Evolutionary conservation across 2,797 vertebrate species (phyloP).

Genomic region (Gallinago nigripennis): DNA sequence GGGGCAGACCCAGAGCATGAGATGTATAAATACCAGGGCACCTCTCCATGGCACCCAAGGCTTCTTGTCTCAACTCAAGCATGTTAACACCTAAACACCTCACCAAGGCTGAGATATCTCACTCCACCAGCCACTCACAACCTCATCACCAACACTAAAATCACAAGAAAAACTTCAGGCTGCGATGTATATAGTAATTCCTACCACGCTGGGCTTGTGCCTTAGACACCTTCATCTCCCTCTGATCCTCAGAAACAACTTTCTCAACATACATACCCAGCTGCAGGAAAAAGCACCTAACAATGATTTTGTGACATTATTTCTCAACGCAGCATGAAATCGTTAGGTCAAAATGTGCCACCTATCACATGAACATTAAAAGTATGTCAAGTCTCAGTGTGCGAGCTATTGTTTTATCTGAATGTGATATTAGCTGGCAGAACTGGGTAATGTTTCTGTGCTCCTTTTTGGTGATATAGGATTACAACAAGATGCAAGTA

Average conservation of each 20-base stretch:
- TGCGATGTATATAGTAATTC: neutral
- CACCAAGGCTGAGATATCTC: neutral
- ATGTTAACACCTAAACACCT: neutral
- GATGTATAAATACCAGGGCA: neutral
- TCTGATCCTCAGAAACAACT: slow-evolving; percentile 46
- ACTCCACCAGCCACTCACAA: neutral
- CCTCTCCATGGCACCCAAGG: neutral
- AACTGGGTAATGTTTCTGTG: slow-evolving; percentile 27
- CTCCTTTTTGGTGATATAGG: neutral
- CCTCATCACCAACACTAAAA: neutral
- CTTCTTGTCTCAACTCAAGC: neutral
- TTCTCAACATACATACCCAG: neutral
- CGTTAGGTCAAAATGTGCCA: slow-evolving; percentile 69
- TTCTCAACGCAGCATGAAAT: slow-evolving; percentile 57
- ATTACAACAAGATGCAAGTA: neutral
- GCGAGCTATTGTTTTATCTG: slow-evolving; percentile 67
- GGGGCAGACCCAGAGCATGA: neutral
- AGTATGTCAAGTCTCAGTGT: slow-evolving; percentile 68
- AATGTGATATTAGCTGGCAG: slow-evolving; percentile 63
- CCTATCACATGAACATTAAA: slow-evolving; percentile 70
- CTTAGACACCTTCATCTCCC: slow-evolving; percentile 37
- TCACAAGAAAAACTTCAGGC: neutral
- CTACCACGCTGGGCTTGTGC: neutral
- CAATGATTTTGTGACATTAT: slow-evolving; percentile 57
- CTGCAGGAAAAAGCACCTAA: slow-evolving; percentile 50